These are phyloP conservation scores for Protobothrops flavoviridis DNA, from an alignment of 2,113 vertebrate species.

Conservation along the genomic window DNA sequence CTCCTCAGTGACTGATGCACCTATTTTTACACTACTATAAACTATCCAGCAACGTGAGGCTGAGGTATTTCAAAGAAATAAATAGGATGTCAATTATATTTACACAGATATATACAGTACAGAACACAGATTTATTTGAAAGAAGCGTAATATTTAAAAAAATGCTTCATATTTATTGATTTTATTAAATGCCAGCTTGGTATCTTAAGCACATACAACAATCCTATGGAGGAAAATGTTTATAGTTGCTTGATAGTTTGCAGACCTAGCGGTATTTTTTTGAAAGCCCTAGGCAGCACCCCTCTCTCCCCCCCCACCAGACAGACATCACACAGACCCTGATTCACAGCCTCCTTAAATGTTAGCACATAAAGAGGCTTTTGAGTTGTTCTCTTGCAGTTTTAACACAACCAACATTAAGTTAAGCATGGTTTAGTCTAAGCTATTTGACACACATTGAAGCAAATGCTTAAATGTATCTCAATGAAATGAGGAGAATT, in stretches of 20 bases:
- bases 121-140: neutral
- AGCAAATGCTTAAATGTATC: neutral
- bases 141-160: neutral
- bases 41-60: neutral
- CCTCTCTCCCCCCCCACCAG: neutral
- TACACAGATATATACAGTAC: neutral
- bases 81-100: constrained; percentile 4
- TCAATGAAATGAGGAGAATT: neutral
- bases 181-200: neutral
- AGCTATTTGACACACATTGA: neutral
- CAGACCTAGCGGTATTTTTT: neutral
- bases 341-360: neutral
- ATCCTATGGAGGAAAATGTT: constrained; percentile 7
- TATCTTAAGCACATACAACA: neutral
- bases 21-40: neutral
- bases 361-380: neutral
- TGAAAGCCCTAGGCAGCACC: neutral
- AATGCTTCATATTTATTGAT: constrained; percentile 5
- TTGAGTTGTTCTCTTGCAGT: neutral
- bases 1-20: neutral
- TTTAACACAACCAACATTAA: neutral
- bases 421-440: neutral
- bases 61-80: constrained; percentile 2
- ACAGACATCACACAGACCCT: neutral
- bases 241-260: neutral